Percentiles rank a stretch among this genome's conserved stretches.
Conservation (phyloP, 2,113 vertebrate species). For the Egretta garzetta region DNA sequence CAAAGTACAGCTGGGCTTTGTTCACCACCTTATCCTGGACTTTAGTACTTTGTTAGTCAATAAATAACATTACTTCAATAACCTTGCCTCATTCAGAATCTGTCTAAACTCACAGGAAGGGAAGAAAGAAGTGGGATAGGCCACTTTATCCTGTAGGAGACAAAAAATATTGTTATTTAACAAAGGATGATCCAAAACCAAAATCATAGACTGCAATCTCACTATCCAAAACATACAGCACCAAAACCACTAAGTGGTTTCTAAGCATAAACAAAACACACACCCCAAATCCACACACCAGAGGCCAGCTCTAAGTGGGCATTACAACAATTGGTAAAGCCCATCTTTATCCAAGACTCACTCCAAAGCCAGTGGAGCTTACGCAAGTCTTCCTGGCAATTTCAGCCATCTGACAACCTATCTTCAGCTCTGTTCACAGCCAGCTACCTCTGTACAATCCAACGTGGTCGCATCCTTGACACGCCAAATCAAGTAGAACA, state of each 20-base stretch:
- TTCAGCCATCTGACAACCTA: neutral
- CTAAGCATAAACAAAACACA: neutral
- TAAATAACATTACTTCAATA: slow-evolving; percentile 45
- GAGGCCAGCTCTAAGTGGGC: neutral
- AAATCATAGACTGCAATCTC: neutral
- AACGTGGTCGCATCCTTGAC: neutral
- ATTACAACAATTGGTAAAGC: neutral
- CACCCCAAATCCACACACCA: neutral
- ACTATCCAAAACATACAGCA: neutral
- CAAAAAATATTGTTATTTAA: neutral
- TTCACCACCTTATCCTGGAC: neutral
- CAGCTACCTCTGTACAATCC: neutral
- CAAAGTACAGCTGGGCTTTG: neutral
- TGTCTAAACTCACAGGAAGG: neutral
- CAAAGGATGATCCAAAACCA: neutral
- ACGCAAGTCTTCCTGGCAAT: neutral
- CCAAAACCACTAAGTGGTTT: neutral
- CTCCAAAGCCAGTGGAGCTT: neutral
- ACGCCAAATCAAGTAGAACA: neutral
- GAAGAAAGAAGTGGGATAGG: neutral
- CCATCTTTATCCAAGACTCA: neutral
- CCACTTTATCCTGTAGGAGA: neutral
- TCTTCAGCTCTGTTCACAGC: neutral
- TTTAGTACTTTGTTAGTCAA: slow-evolving; percentile 43
- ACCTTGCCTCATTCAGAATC: neutral